Conservation (phyloP, 2,113 vertebrate genomes). For the Bambusicola thoracicus region DNA sequence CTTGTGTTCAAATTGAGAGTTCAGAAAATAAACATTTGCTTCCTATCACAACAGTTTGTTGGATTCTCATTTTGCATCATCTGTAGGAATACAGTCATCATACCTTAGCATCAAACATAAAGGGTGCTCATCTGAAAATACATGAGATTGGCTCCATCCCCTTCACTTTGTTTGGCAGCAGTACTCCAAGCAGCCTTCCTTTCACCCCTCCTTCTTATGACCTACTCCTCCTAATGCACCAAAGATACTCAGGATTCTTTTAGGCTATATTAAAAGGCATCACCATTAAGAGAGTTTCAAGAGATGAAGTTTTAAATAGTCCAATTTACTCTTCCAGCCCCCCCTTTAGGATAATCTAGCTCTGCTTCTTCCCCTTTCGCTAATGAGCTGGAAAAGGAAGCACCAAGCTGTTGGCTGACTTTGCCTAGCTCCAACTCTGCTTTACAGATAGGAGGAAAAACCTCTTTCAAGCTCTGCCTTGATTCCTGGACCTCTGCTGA, state of each 20-base stretch:
- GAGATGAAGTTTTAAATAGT: background rate
- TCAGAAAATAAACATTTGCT: background rate
- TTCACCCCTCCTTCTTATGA: background rate
- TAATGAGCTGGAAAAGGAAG: constrained; percentile 19
- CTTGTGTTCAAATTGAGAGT: background rate
- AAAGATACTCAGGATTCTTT: background rate
- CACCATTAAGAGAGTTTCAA: background rate
- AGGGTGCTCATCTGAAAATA: background rate
- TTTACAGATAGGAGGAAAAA: background rate
- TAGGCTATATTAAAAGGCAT: background rate
- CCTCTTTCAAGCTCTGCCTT: background rate
- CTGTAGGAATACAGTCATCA: background rate
- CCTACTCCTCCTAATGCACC: background rate
- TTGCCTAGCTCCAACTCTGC: background rate
- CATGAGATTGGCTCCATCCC: background rate
- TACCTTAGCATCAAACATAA: background rate
- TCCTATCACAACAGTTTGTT: background rate
- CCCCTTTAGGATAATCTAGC: background rate
- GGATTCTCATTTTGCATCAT: background rate
- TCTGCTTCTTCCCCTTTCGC: background rate
- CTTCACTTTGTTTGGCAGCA: background rate
- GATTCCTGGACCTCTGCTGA: too few relatives aligned
- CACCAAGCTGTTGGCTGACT: background rate
- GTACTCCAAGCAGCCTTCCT: background rate
- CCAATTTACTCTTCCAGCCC: background rate